Evolutionary conservation across 2,888 invertebrate genomes (phyloP).

Genomic region (Eudasyphora cyanicolor): DNA sequence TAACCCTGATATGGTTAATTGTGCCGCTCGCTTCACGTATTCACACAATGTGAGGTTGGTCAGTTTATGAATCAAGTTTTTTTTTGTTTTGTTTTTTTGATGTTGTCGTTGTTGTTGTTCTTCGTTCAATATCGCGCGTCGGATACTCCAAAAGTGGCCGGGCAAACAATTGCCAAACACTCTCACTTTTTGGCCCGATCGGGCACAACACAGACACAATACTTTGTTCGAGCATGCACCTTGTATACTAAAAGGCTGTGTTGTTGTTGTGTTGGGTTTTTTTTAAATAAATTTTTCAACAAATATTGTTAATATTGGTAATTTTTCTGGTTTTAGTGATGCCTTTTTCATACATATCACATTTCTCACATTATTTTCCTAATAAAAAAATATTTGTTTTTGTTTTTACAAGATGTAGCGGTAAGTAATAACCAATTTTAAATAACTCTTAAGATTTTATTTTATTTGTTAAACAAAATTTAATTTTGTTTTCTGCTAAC

Average conservation of each 20-base stretch:
- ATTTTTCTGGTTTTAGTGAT: slow-evolving; percentile 4
- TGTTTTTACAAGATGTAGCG: neutral
- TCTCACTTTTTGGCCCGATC: slow-evolving; percentile 58
- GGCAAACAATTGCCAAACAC: slow-evolving; percentile 64
- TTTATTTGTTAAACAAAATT: neutral
- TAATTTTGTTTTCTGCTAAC: neutral
- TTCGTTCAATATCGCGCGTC: slow-evolving; percentile 6
- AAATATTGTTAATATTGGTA: slow-evolving; percentile 26
- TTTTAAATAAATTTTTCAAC: slow-evolving; percentile 18
- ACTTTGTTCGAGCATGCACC: slow-evolving; percentile 33
- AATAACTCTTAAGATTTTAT: neutral
- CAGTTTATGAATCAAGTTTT: slow-evolving; percentile 60
- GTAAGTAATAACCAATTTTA: neutral
- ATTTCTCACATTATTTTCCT: neutral
- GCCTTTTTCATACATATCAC: neutral
- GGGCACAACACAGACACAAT: slow-evolving; percentile 15
- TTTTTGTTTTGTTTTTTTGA: slow-evolving; percentile 33
- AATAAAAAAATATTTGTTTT: neutral
- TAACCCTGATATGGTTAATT: slow-evolving; percentile 37
- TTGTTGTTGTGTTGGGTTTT: slow-evolving; percentile 11
- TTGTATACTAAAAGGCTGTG: neutral
- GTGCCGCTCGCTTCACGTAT: slow-evolving; percentile 18
- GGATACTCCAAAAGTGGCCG: slow-evolving; percentile 51
- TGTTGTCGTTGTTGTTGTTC: slow-evolving; percentile 32
- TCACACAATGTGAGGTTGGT: slow-evolving; percentile 58